A percentile compares a stretch with the other conserved stretches of the same genome.
Evolutionary conservation across 2,888 invertebrate species (phyloP).

Genomic region (Psococerastis gibbosa): DNA sequence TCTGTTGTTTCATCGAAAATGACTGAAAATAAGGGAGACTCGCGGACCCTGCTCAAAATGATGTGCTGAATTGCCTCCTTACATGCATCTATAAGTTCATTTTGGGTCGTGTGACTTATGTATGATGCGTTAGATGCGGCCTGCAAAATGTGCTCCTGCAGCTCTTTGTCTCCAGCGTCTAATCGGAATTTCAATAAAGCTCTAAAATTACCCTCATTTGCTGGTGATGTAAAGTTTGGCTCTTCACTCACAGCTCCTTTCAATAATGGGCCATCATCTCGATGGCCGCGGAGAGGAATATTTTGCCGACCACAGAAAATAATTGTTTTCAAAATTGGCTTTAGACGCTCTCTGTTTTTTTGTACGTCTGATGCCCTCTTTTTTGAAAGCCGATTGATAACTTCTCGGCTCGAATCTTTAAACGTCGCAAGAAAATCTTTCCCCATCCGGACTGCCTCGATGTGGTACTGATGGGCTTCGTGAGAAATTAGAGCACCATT

Average conservation of each 20-base stretch:
- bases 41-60: conserved; percentile 15
- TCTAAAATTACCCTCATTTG: conserved; percentile 18
- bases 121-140: conserved; percentile 17
- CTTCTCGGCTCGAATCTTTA: conserved; percentile 1
- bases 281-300: conserved; percentile 18
- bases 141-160: conserved; percentile 18
- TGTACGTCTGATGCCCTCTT: background rate
- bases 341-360: conserved; percentile 13
- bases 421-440: conserved; percentile 9
- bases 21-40: conserved; percentile 17
- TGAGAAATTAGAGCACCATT: conserved; percentile 2
- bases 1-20: conserved; percentile 22
- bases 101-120: conserved; percentile 20
- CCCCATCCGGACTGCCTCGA: conserved; percentile 3
- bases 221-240: too few species aligned
- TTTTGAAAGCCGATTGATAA: conserved; percentile 1
- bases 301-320: conserved; percentile 19
- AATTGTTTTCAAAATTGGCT: conserved; percentile 15
- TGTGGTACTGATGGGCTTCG: conserved; percentile 9
- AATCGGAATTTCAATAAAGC: conserved; percentile 18
- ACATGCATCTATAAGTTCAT: conserved; percentile 19
- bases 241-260: background rate
- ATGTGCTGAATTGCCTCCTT: conserved; percentile 18
- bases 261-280: conserved; percentile 14
- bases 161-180: conserved; percentile 17